Percentiles rank a stretch among this genome's conserved stretches.
Conservation (phyloP, 2,113 vertebrate genomes). For the Caretta caretta region DNA sequence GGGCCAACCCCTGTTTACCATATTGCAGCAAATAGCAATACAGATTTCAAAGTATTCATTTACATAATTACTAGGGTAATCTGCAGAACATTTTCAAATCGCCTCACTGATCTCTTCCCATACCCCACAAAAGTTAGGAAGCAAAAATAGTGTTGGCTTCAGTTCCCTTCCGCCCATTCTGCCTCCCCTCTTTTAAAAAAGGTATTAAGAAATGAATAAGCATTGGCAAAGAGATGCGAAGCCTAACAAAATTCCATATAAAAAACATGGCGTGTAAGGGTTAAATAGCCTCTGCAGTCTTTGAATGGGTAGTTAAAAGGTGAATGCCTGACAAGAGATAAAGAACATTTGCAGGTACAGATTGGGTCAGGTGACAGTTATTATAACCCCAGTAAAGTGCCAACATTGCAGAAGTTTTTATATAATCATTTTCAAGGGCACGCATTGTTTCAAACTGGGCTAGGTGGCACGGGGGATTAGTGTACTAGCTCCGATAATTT, state of each 20-base stretch:
- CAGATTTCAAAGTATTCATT: not conserved
- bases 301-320: not conserved
- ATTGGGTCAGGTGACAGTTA: conserved; percentile 12
- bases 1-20: not conserved
- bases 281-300: conserved; percentile 4
- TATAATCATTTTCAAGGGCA: conserved; percentile 10
- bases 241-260: not conserved
- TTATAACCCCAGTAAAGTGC: conserved; percentile 42
- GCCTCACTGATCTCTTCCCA: not conserved
- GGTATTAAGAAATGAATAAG: not conserved
- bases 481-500: not conserved
- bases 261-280: not conserved
- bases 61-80: not conserved
- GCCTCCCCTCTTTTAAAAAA: not conserved
- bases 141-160: not conserved
- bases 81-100: not conserved
- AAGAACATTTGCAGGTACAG: conserved; percentile 18
- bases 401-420: conserved; percentile 31
- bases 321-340: conserved; percentile 13
- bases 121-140: not conserved
- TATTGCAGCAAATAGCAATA: not conserved
- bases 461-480: not conserved
- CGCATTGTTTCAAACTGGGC: not conserved
- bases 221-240: not conserved
- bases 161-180: not conserved